Base-by-base conservation (phyloP, 1,140 invertebrate genomes). In the Belonocnema kinseyi region DNA sequence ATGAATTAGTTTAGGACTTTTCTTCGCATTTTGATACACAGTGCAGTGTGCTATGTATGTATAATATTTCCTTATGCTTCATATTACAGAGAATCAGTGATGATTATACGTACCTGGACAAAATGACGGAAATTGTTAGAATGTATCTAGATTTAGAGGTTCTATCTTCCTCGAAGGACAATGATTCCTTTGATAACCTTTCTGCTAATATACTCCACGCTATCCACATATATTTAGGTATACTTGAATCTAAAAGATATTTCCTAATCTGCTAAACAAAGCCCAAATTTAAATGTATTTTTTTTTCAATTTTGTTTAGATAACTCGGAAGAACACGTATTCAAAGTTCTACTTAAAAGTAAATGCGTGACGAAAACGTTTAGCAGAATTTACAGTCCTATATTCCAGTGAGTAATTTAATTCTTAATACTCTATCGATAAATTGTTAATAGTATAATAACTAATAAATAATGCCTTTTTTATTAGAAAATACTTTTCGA, bases 301-400 rank as follows among this genome's bases (percentile, higher is more conserved):
- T 21, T 10, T 21, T 66, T 77, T 21, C 50, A 70, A 74, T 50
- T 77, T 21, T 78, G 77, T 84, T 52, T 54, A 90, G 89, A 85
- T 80, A 86, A 89, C 56, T 91, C 89, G 75, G 85, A 87, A 19
- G 87, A 90, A 50, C 85, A 90, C 76, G 86, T 91, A 66, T 87
- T 88, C 56, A 87, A 85, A 81, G 85, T 88, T 71, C 79, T 91
- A 54, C 80, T 90, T 11, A 86, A 84, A 78, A 82, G 84, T 50
- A 86, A 84, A 76, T 77, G 84, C 50, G 80, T 75, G 11, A 81
- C 80, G 10, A 79, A 86, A 70, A 81, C 85, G 74, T 83, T 85
- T 76, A 77, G 52, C 16, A 79, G 86, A 81, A 85, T 91, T 77
- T 88, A 72, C 75, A 75, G 82, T 6, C 77, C 77, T 73, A 85